Evolutionary conservation across 2,888 invertebrate species (phyloP).

Genomic region (Nezara viridula): DNA sequence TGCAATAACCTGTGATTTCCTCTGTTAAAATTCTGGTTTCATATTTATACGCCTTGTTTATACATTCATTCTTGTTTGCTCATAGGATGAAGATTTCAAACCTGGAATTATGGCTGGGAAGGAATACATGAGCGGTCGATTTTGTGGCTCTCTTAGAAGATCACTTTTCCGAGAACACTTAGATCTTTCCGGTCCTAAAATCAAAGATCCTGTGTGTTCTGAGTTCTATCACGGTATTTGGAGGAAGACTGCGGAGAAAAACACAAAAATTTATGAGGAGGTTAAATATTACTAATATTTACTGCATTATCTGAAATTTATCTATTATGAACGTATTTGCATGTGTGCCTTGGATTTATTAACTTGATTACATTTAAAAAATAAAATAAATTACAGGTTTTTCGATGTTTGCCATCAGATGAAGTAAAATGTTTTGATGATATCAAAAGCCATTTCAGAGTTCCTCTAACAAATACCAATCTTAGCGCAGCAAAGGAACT

Average conservation of each 20-base stretch:
- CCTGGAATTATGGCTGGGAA: constrained; percentile 87
- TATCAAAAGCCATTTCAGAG: constrained; percentile 66
- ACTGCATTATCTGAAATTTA: not conserved
- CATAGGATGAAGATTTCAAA: constrained; percentile 83
- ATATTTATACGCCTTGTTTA: no score
- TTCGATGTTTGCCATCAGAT: constrained; percentile 92
- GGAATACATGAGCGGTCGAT: constrained; percentile 85
- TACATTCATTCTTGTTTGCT: constrained; percentile 52
- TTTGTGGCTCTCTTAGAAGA: constrained; percentile 87
- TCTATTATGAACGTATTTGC: not conserved
- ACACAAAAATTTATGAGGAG: constrained; percentile 92
- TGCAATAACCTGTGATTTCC: no score
- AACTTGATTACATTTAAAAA: not conserved
- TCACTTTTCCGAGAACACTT: constrained; percentile 93
- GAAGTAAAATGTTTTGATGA: constrained; percentile 82
- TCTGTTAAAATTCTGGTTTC: no score
- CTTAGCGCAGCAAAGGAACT: constrained; percentile 75
- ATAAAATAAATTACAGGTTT: constrained; percentile 74
- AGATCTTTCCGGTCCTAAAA: constrained; percentile 74
- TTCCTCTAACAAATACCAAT: constrained; percentile 80
- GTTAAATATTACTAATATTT: constrained; percentile 68
- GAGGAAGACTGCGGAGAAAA: constrained; percentile 83
- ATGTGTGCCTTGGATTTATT: not conserved
- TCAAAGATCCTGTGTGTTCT: constrained; percentile 81
- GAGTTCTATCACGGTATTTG: constrained; percentile 89